Percentiles rank a stretch among this genome's conserved stretches.
Evolutionary conservation across 2,113 vertebrate species (phyloP).

Genomic region (Corythaixoides concolor): DNA sequence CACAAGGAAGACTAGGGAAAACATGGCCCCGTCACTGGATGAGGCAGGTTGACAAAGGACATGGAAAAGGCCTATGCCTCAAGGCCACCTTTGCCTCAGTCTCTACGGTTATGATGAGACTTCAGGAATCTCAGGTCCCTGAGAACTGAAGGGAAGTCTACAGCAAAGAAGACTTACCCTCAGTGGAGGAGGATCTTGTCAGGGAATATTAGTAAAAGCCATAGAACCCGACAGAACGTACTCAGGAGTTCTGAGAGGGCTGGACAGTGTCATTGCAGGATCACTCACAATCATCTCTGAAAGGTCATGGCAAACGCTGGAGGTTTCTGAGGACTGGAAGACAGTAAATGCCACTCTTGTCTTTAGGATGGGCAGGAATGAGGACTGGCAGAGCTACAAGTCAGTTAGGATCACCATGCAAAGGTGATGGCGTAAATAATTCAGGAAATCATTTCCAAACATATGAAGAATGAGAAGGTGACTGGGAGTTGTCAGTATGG

Average conservation of each 20-base stretch:
- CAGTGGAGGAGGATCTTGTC: background rate
- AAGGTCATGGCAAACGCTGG: background rate
- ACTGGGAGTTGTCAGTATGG: background rate
- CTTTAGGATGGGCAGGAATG: background rate
- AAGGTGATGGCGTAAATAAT: background rate
- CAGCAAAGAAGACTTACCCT: background rate
- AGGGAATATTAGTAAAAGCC: background rate
- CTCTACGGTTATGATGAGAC: background rate
- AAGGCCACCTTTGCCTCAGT: background rate
- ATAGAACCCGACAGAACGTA: background rate
- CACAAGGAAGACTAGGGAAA: background rate
- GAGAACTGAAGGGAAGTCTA: background rate
- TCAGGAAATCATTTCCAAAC: background rate
- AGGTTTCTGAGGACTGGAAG: background rate
- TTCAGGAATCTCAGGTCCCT: background rate
- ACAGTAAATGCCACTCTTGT: background rate
- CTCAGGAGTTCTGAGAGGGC: background rate
- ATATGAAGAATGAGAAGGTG: background rate
- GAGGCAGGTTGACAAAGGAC: background rate
- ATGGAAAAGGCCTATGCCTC: background rate
- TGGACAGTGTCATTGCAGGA: background rate
- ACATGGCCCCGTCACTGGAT: background rate
- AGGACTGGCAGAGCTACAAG: background rate
- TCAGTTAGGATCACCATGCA: background rate
- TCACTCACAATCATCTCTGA: background rate